Percentiles rank a stretch among this genome's conserved stretches.
Conservation (phyloP, 2,888 invertebrate species). For the Acleris emargana region DNA sequence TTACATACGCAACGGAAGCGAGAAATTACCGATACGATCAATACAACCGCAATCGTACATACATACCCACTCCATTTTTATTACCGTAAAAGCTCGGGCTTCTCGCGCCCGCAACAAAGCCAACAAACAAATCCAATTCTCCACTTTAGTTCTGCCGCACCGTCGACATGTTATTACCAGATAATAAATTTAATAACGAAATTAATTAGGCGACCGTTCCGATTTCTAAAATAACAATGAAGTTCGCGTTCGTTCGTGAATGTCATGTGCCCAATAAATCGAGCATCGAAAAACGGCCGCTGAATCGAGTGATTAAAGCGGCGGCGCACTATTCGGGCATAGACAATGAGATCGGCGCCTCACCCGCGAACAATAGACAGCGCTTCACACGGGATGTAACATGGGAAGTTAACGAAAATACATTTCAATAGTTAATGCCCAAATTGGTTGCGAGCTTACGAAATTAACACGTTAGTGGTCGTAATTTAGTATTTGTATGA, state of each 20-base stretch:
- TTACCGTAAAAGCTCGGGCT: constrained; percentile 23
- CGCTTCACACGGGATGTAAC: constrained; percentile 65
- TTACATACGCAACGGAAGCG: constrained; percentile 66
- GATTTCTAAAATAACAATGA: constrained; percentile 60
- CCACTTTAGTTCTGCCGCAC: constrained; percentile 17
- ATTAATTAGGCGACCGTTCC: constrained; percentile 36
- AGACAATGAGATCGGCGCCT: constrained; percentile 48
- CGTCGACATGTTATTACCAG: constrained; percentile 33
- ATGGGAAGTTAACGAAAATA: constrained; percentile 80
- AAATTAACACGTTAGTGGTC: constrained; percentile 74
- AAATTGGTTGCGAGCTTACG: constrained; percentile 75
- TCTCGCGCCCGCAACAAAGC: constrained; percentile 13
- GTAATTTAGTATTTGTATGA: constrained; percentile 71
- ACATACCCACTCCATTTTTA: constrained; percentile 38
- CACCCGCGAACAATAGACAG: constrained; percentile 69
- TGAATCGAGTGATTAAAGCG: constrained; percentile 62
- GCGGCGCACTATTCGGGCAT: constrained; percentile 58
- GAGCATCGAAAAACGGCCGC: constrained; percentile 53
- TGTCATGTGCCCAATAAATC: constrained; percentile 61
- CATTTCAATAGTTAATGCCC: constrained; percentile 78
- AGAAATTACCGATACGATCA: constrained; percentile 43
- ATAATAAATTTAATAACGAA: constrained; percentile 37
- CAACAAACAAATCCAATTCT: constrained; percentile 28
- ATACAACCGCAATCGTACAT: constrained; percentile 48
- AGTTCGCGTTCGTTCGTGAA: constrained; percentile 54